Percentiles rank a stretch among this genome's conserved stretches.
Conservation (phyloP, 2,797 vertebrate species). For the Parotocinclus haroldoi region DNA sequence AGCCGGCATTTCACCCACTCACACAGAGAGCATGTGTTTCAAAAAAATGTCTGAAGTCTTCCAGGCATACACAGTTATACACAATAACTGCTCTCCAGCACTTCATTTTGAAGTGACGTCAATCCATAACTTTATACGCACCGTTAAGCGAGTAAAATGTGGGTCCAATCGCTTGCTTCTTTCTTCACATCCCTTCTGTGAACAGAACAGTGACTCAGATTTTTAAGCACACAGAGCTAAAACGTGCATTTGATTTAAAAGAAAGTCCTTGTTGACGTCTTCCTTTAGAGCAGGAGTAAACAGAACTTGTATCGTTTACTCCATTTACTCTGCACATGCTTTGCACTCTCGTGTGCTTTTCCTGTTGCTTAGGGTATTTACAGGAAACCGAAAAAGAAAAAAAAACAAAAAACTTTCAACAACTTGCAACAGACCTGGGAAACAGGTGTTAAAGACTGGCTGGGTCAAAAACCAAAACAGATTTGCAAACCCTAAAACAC, state of each 20-base stretch:
- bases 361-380: slow-evolving; percentile 36
- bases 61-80: no score
- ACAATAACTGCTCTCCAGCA: no score
- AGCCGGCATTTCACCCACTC: slow-evolving; percentile 14
- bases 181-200: background rate
- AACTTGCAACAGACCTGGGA: background rate
- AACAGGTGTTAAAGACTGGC: slow-evolving; percentile 18
- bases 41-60: no score
- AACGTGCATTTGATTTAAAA: background rate
- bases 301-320: slow-evolving; percentile 19
- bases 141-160: no score
- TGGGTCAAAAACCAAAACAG: background rate
- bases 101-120: background rate
- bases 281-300: slow-evolving; percentile 7
- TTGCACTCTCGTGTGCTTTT: slow-evolving; percentile 23
- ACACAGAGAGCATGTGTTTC: no score
- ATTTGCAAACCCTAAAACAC: background rate
- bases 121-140: no score
- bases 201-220: no score
- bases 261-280: slow-evolving; percentile 1
- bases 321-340: slow-evolving; percentile 15
- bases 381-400: slow-evolving; percentile 33
- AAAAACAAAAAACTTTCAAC: slow-evolving; percentile 14
- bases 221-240: no score
- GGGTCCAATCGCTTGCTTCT: no score